Conservation (phyloP, 1,140 invertebrate species). For the Ceratosolen solmsi region DNA sequence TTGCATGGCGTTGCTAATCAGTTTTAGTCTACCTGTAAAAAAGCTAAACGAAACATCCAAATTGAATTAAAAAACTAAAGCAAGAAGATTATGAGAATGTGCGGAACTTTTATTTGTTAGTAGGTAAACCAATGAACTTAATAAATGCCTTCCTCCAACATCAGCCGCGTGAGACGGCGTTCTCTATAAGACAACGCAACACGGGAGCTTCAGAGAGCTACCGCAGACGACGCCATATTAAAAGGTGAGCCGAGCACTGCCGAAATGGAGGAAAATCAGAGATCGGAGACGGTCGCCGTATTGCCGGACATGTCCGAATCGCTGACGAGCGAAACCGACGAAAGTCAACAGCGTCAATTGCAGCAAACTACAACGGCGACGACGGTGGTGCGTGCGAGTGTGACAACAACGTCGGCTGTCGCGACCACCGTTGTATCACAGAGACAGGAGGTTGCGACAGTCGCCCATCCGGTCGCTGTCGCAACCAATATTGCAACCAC, state of each 20-base stretch:
- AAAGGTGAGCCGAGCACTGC: constrained; percentile 62
- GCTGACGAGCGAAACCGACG: constrained; percentile 75
- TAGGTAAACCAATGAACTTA: too few relatives aligned
- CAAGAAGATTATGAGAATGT: too few relatives aligned
- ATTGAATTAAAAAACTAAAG: too few relatives aligned
- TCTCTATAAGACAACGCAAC: neutral
- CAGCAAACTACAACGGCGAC: constrained; percentile 10
- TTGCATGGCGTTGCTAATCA: neutral
- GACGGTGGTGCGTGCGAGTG: neutral
- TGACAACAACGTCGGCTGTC: neutral
- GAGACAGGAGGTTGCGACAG: neutral
- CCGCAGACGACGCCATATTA: constrained; percentile 30
- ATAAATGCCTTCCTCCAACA: neutral
- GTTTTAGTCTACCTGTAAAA: neutral
- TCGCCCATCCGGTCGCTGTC: constrained; percentile 70
- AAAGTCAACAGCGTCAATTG: constrained; percentile 53
- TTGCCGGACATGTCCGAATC: constrained; percentile 77
- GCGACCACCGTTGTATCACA: neutral
- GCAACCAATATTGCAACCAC: constrained; percentile 63
- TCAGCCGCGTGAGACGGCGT: neutral
- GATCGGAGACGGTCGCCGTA: constrained; percentile 76
- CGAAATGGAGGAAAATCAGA: constrained; percentile 75
- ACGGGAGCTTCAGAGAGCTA: neutral
- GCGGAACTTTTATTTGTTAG: neutral
- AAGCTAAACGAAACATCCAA: neutral